These are phyloP conservation scores for Pungitius pungitius DNA, from an alignment of 2,113 vertebrate species.

Conservation along the genomic window DNA sequence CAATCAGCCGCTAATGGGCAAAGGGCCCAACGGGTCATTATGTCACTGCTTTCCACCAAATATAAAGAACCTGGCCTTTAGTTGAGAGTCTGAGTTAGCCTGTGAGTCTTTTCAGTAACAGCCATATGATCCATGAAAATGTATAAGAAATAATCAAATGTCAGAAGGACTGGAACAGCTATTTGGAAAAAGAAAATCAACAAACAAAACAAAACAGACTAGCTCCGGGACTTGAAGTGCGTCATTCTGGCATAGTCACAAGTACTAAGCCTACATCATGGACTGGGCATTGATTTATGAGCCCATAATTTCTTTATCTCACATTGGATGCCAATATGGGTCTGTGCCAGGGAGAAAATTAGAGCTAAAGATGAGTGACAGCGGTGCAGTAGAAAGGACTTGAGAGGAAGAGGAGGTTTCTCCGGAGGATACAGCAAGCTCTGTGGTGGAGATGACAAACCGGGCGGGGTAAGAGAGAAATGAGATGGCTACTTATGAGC, in stretches of 20 bases:
- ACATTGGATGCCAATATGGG: constrained; percentile 67
- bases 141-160: constrained; percentile 46
- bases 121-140: constrained; percentile 31
- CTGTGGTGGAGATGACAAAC: not conserved
- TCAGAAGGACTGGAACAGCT: constrained; percentile 21
- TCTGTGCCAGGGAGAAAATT: constrained; percentile 41
- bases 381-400: constrained; percentile 25
- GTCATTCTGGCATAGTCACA: constrained; percentile 35
- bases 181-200: constrained; percentile 16
- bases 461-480: constrained; percentile 40
- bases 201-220: not conserved
- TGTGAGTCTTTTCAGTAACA: constrained; percentile 38
- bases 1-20: too few species aligned
- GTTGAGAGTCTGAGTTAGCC: too few species aligned
- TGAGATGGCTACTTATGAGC: constrained; percentile 65
- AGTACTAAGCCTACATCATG: constrained; percentile 46
- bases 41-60: too few species aligned
- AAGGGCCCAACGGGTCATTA: too few species aligned
- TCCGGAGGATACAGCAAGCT: constrained; percentile 36
- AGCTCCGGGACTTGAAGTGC: constrained; percentile 17
- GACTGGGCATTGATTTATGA: constrained; percentile 65
- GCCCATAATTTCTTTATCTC: constrained; percentile 63
- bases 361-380: constrained; percentile 47
- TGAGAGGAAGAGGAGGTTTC: constrained; percentile 19
- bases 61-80: too few species aligned